Conservation (phyloP, 2,797 vertebrate species). For the Oceanodroma leucorhoa region DNA sequence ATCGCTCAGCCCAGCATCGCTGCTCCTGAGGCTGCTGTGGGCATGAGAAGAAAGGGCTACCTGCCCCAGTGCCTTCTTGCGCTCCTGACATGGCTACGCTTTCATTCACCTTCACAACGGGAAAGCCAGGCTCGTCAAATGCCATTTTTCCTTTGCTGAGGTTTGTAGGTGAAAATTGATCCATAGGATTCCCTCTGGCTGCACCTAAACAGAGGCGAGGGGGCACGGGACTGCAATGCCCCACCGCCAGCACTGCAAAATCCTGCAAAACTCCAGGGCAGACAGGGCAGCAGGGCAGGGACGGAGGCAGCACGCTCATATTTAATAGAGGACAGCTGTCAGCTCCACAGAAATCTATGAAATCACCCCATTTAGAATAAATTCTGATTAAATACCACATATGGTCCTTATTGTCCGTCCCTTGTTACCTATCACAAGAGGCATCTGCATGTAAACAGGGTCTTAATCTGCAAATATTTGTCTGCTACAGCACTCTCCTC, state of each 20-base stretch:
- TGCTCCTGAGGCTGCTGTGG: background rate
- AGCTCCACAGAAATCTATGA: background rate
- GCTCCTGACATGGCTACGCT: background rate
- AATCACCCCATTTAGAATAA: slow-evolving; percentile 20
- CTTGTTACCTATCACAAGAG: background rate
- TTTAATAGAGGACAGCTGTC: background rate
- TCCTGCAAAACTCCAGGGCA: background rate
- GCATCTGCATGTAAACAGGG: slow-evolving; percentile 20
- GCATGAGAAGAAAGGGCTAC: background rate
- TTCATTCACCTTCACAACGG: background rate
- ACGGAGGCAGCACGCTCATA: accelerated
- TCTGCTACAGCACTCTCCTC: slow-evolving; percentile 20
- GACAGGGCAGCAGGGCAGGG: background rate
- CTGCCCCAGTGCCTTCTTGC: background rate
- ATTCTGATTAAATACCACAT: slow-evolving; percentile 31
- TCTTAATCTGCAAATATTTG: background rate
- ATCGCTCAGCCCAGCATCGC: background rate
- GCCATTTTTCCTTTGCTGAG: background rate
- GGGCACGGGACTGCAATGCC: accelerated
- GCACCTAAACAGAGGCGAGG: background rate
- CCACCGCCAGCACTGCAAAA: accelerated
- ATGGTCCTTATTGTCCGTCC: background rate
- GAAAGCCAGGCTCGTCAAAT: background rate
- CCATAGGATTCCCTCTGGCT: background rate
- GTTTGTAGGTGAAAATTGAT: background rate